Percentiles rank a stretch among this genome's conserved stretches.
phyloP scores from a whole-genome alignment of 2,888 invertebrate species.

The Melanchra persicariae region DNA sequence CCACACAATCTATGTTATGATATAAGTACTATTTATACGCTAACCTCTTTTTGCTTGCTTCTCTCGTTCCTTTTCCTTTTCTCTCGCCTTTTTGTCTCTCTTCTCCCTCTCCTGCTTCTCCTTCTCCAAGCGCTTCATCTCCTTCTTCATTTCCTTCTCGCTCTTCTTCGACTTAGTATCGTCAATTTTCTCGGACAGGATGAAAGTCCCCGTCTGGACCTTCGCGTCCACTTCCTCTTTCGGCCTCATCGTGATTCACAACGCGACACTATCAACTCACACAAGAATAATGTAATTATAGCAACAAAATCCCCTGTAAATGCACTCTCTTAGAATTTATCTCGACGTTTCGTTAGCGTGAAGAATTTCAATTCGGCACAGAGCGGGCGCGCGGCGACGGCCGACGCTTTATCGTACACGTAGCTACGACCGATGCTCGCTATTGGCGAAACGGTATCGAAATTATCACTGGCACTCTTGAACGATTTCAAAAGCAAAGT shows the following conservation, averaged over 20 bases:
- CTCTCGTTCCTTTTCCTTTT: constrained; percentile 88
- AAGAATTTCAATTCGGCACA: constrained; percentile 81
- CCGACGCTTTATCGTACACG: constrained; percentile 77
- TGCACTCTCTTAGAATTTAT: constrained; percentile 79
- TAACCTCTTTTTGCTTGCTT: constrained; percentile 87
- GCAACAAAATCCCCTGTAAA: constrained; percentile 78
- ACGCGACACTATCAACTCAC: constrained; percentile 69
- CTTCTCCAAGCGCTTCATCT: constrained; percentile 88
- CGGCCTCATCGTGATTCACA: constrained; percentile 82
- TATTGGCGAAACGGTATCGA: constrained; percentile 83
- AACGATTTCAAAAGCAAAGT: constrained; percentile 77
- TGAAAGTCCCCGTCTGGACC: constrained; percentile 89
- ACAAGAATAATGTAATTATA: constrained; percentile 77
- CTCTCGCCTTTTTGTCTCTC: constrained; percentile 88
- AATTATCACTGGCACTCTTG: constrained; percentile 85
- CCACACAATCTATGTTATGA: constrained; percentile 44
- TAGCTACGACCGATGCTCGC: constrained; percentile 75
- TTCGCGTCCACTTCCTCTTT: constrained; percentile 85
- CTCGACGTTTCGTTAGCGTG: constrained; percentile 76
- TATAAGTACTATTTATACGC: constrained; percentile 52
- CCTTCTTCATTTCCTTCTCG: constrained; percentile 89
- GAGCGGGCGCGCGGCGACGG: constrained; percentile 71
- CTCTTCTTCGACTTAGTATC: constrained; percentile 87
- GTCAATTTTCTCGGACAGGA: constrained; percentile 90
- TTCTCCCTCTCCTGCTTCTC: constrained; percentile 88